Evolutionary conservation across 2,113 vertebrate genomes (phyloP), one percentile per base, ranked within the genome.

Genomic region (Rhynchomys soricoides): DNA sequence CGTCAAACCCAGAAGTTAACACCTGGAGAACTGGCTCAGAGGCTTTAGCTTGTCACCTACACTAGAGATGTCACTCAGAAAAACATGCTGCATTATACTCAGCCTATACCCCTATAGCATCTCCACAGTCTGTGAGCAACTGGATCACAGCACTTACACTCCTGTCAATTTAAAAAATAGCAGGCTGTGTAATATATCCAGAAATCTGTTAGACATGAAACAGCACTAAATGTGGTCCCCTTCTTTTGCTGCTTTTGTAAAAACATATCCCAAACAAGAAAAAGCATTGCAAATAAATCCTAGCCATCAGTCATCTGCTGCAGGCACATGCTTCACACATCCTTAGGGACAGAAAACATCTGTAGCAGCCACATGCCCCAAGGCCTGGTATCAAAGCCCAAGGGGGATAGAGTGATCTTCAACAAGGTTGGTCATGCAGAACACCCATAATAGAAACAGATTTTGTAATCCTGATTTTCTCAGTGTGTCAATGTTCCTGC

Each of bases 321-420:
- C 5, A 90, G 31, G 66, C 48, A 74, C 45, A 5, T 8, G 81
- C 59, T 59, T 86, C 75, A 1, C 0, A 83, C 71, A 62, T 48
- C 57, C 57, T 55, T 73, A 6, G 13, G 40, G 37, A 17, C 43
- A 83, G 40, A 7, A 71, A 50, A 93, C 88, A 89, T 95, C 89
- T 97, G 70, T 70, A 78, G 73, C 11, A 83, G 37, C 73, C 64
- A 74, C 62, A 64, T 94, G 88, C 78, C 68, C 62, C 77, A 86
- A 81, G 66, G 87, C 66, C 82, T 95, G 26, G 52, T 62, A n/a
- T 81, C 85, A 77, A 87, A 95, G 79, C 87, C 77, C 21, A 5
- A 19, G 52, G 86, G n/a, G 50, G 1, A 40, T 11, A 64, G 55
- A 22, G 34, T 83, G 31, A 57, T 91, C 31, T 62, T 52, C 26